phyloP scores from a whole-genome alignment of 1,140 invertebrate genomes.

The Globodera rostochiensis region DNA sequence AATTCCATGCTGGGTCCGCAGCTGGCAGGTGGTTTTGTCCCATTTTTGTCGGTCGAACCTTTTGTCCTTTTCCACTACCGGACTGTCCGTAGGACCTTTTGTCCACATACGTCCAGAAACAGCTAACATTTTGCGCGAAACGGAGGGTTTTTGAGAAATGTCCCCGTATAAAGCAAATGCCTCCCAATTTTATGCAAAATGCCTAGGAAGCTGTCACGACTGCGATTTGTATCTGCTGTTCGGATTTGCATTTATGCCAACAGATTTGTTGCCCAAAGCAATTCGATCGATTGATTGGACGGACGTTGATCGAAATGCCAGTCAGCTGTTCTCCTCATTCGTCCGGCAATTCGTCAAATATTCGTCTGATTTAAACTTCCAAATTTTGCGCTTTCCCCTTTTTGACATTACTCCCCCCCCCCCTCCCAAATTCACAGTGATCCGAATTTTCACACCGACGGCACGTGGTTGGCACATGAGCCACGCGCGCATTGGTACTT shows the following conservation, averaged over 20 bases:
- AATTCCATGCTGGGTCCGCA: too few relatives aligned
- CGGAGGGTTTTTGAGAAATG: not conserved
- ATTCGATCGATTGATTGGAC: constrained; percentile 52
- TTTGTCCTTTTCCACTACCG: too few relatives aligned
- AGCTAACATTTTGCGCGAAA: too few relatives aligned
- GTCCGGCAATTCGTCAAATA: constrained; percentile 57
- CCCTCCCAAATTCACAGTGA: constrained; percentile 36
- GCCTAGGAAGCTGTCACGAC: constrained; percentile 56
- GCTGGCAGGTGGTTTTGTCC: too few relatives aligned
- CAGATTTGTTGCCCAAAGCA: constrained; percentile 50
- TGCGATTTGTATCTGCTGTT: constrained; percentile 64
- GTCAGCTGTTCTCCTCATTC: constrained; percentile 56
- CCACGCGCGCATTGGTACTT: constrained; percentile 62
- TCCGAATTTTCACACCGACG: constrained; percentile 57
- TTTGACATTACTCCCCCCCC: not conserved
- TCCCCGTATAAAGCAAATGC: not conserved
- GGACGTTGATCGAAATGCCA: constrained; percentile 59
- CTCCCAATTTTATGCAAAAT: not conserved
- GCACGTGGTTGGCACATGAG: constrained; percentile 55
- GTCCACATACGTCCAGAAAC: too few relatives aligned
- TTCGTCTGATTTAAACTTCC: constrained; percentile 31
- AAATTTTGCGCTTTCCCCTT: too few relatives aligned
- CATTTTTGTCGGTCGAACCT: too few relatives aligned
- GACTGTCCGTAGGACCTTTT: too few relatives aligned
- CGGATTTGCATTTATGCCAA: constrained; percentile 60